A percentile compares a stretch with the other conserved stretches of the same genome.
phyloP scores from a whole-genome alignment of 2,113 vertebrate genomes.

The human (Homo sapiens) region DNA sequence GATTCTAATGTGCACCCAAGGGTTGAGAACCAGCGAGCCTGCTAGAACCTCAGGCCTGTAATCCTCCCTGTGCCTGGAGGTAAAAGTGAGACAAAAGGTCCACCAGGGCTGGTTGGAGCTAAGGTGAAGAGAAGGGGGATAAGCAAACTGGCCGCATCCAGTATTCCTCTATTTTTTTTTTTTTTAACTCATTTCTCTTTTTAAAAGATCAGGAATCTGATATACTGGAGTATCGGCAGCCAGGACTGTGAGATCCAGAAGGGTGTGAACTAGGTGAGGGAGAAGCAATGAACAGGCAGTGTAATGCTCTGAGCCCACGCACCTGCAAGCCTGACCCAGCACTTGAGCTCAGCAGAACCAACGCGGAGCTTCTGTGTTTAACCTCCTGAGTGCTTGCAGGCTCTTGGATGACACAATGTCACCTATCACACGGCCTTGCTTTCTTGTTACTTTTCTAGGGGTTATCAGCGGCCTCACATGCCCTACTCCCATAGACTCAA shows the following conservation, averaged over 20 bases:
- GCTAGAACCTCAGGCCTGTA: neutral
- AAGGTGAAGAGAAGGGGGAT: neutral
- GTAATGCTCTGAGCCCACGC: neutral
- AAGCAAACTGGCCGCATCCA: neutral
- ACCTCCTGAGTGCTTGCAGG: neutral
- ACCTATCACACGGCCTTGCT: neutral
- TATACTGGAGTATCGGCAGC: neutral
- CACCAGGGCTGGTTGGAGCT: neutral
- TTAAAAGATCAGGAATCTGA: neutral
- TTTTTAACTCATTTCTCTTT: neutral
- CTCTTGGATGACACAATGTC: neutral
- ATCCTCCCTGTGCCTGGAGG: neutral
- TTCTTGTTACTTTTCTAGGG: neutral
- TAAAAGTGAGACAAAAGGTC: neutral
- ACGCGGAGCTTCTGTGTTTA: neutral
- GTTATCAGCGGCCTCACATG: neutral
- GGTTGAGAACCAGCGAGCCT: neutral
- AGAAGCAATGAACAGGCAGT: neutral
- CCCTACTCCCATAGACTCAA: neutral
- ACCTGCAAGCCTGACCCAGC: neutral
- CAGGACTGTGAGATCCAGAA: neutral
- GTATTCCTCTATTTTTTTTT: neutral
- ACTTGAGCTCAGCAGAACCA: neutral
- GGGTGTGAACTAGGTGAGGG: neutral
- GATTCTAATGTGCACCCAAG: neutral